A percentile compares a stretch with the other conserved stretches of the same genome.
These are phyloP conservation scores for Shargacucullia verbasci DNA, from an alignment of 2,888 invertebrate species.

Conservation along the genomic window DNA sequence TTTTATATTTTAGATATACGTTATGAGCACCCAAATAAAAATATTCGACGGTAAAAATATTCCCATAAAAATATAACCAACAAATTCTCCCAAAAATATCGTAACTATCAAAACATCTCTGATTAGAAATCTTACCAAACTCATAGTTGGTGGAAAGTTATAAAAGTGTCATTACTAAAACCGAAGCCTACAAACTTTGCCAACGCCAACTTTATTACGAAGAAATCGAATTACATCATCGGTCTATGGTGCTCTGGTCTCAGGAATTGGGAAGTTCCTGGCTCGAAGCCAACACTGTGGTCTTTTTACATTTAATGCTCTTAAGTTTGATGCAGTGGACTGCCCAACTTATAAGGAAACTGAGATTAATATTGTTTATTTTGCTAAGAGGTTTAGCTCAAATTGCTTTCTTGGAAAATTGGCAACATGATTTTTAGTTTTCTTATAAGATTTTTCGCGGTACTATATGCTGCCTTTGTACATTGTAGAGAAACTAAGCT, in stretches of 20 bases:
- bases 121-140: conserved; percentile 49
- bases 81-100: conserved; percentile 31
- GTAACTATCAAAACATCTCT: conserved; percentile 22
- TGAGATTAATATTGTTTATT: conserved; percentile 81
- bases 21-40: too few species aligned
- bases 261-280: conserved; percentile 63
- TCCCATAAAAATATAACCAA: background rate
- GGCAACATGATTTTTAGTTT: conserved; percentile 53
- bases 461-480: background rate
- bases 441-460: conserved; percentile 21
- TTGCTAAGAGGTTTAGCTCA: conserved; percentile 78
- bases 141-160: conserved; percentile 29
- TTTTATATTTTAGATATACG: too few species aligned
- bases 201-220: conserved; percentile 50
- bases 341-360: conserved; percentile 72
- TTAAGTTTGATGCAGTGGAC: conserved; percentile 83
- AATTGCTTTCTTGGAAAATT: conserved; percentile 69
- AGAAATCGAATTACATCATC: conserved; percentile 61
- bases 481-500: too few species aligned
- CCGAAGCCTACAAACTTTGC: conserved; percentile 50
- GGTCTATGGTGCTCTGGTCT: conserved; percentile 53
- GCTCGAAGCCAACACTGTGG: conserved; percentile 74
- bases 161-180: conserved; percentile 49
- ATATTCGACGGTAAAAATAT: background rate
- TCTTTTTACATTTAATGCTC: conserved; percentile 84